Evolutionary conservation across 2,888 invertebrate genomes (phyloP).

Genomic region (Acutogordius australiensis): DNA sequence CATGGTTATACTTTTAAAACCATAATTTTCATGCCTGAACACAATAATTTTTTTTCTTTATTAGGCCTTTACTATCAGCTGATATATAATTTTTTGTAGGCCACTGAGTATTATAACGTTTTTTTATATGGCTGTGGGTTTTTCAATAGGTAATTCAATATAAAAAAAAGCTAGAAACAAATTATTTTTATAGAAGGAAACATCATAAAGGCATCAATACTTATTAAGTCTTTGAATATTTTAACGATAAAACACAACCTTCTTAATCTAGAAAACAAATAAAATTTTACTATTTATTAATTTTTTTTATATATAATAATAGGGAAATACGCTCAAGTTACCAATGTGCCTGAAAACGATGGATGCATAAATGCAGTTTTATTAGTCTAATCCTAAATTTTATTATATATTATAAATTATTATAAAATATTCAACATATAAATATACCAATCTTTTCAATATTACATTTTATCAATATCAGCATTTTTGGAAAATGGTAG

Average conservation of each 20-base stretch:
- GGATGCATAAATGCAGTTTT: slow-evolving; percentile 95
- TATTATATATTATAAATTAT: background rate
- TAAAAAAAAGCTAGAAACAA: background rate
- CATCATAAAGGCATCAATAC: too few relatives aligned
- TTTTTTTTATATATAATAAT: slow-evolving; percentile 11
- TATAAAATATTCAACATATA: background rate
- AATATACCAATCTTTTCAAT: background rate
- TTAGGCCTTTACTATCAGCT: too few relatives aligned
- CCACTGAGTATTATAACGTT: background rate
- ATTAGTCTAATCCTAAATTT: slow-evolving; percentile 38
- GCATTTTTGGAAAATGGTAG: too few relatives aligned
- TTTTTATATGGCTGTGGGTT: background rate
- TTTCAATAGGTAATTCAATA: background rate
- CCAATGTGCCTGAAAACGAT: slow-evolving; percentile 97
- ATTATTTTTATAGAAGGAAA: background rate
- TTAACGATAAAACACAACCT: background rate
- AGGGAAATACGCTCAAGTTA: slow-evolving; percentile 82
- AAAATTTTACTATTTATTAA: background rate
- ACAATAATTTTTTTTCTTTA: background rate
- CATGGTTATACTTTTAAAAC: background rate
- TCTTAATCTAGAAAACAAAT: background rate
- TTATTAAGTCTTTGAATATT: background rate
- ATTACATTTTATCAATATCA: too few relatives aligned
- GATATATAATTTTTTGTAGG: too few relatives aligned
- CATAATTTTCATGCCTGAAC: background rate